Evolutionary conservation across 2,113 vertebrate species (phyloP).

Genomic region (Chaetops frenatus): DNA sequence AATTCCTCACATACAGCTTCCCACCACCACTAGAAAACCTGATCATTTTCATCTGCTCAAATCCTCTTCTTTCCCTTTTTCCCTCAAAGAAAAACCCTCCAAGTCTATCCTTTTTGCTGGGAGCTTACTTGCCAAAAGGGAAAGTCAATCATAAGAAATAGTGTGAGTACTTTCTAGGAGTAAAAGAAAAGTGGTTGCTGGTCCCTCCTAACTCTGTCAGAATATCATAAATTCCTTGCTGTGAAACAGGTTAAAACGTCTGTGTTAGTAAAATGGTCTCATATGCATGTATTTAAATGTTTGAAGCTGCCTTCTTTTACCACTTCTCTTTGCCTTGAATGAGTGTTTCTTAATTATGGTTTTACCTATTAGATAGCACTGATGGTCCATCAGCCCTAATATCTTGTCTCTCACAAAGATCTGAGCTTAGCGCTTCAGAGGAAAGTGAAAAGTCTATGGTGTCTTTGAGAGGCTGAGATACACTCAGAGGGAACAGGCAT

Average conservation of each 20-base stretch:
- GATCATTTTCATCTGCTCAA: neutral
- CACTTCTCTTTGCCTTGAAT: neutral
- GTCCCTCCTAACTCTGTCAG: neutral
- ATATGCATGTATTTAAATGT: neutral
- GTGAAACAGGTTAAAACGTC: neutral
- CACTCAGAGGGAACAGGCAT: neutral
- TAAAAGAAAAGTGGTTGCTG: neutral
- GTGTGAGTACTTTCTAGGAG: neutral
- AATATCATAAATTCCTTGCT: neutral
- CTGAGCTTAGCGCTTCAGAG: neutral
- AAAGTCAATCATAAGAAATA: neutral
- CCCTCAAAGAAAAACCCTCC: neutral
- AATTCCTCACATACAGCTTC: neutral
- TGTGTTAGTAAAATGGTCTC: neutral
- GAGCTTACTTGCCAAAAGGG: neutral
- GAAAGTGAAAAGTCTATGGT: neutral
- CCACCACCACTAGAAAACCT: neutral
- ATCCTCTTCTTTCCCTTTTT: neutral
- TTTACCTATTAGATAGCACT: neutral
- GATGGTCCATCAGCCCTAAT: neutral
- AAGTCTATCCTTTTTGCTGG: neutral
- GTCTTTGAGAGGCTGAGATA: neutral
- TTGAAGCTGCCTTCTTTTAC: neutral
- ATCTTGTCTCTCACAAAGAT: neutral
- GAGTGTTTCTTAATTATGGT: neutral